Base-by-base conservation (phyloP, 1,140 invertebrate genomes). In the Eciton burchellii region DNA sequence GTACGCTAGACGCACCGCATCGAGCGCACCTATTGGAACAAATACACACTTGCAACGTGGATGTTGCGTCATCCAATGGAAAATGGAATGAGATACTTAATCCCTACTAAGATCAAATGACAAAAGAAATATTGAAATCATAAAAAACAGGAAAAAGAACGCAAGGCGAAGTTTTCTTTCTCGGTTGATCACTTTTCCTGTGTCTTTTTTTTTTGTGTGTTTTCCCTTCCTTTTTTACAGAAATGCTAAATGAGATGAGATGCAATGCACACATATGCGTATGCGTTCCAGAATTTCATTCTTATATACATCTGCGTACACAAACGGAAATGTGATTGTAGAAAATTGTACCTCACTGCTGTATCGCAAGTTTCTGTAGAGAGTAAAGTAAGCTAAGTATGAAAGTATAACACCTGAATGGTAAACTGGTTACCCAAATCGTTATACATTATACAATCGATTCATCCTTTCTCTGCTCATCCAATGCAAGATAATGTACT, bases 401-500 rank as follows among this genome's bases (percentile, higher is more conserved):
- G 41, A 43, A 52, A 26, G 11, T 29, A 41, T 65, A 66, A 77
- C 66, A 68, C 29, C 68, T 16, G 0, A 77, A 66, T 16, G 16
- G 6, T 14, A 54, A 54, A 54, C n/a, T 19, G 54, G 12, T 62
- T 5, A 62, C 21, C 9, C 19, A 2, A 54, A 26, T 59, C 11
- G 26, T 43, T 14, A 59, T 16, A 12, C 35, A 65, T 65, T 24
- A 12, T 1, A 26, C n/a, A 52, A 54, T 41, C 45, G 19, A 57
- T 57, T 62, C 12, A 5, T 19, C 62, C 24, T 43, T 21, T n/a
- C 8, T 73, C 5, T 60, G 57, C 1, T 52, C 16, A 14, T 4
- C 84, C 56, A 77, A 90, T 89, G 89, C 84, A 89, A 90, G 86
- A 88, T 85, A 90, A 90, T 90, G 89, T 90, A 86, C 86, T 79